A percentile compares a stretch with the other conserved stretches of the same genome.
These are phyloP conservation scores for Siniperca knerii DNA, from an alignment of 2,113 vertebrate genomes.

Conservation along the genomic window DNA sequence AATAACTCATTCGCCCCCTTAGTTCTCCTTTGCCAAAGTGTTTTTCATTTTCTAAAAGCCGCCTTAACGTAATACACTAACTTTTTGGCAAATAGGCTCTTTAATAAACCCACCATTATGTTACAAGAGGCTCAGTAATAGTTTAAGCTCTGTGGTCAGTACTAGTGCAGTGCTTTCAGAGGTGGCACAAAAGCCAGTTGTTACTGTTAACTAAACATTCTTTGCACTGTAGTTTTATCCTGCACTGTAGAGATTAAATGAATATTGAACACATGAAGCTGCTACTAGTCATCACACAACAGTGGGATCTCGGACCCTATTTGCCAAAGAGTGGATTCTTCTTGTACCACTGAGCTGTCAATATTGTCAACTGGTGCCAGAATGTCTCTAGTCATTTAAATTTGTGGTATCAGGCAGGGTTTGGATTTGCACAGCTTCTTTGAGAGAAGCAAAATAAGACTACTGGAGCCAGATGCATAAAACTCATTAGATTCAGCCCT, in stretches of 20 bases:
- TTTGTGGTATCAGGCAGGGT: not conserved
- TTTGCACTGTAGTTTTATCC: not conserved
- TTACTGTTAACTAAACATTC: not conserved
- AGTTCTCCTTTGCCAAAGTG: slow-evolving; percentile 3
- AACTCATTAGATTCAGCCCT: too few species aligned
- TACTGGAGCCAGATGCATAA: not conserved
- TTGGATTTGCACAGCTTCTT: not conserved
- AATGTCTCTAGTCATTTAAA: not conserved
- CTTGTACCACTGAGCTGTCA: not conserved
- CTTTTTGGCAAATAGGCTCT: not conserved
- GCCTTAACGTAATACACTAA: not conserved
- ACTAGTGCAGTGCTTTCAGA: not conserved
- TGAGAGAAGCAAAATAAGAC: not conserved
- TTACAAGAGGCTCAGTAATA: not conserved
- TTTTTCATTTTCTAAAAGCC: slow-evolving; percentile 8
- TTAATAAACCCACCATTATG: not conserved
- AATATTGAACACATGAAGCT: slow-evolving; percentile 1
- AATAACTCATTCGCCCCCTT: not conserved
- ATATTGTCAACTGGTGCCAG: not conserved
- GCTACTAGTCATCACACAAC: not conserved
- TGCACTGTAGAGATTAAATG: not conserved
- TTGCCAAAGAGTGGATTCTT: not conserved
- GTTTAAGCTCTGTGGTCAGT: not conserved
- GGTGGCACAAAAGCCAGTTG: slow-evolving; percentile 1
- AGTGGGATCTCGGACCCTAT: not conserved